A percentile compares a stretch with the other conserved stretches of the same genome.
These are phyloP conservation scores for Sebastes baramenuke DNA, from an alignment of 2,797 vertebrate species.

Conservation along the genomic window DNA sequence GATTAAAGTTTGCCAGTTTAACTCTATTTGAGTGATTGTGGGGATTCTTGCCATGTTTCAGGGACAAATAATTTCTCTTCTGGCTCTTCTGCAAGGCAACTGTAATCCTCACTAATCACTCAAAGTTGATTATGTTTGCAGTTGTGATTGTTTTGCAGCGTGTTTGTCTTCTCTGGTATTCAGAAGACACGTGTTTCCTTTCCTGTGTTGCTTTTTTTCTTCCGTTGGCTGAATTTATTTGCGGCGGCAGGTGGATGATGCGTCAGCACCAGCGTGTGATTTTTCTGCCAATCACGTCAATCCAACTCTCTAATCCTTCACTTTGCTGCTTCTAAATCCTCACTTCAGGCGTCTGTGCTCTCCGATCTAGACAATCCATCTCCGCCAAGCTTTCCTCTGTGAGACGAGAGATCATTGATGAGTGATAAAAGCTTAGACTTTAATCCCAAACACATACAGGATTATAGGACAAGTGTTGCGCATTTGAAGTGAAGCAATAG, in stretches of 20 bases:
- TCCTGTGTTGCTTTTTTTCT: background rate
- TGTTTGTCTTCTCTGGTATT: slow-evolving; percentile 4
- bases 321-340: slow-evolving; percentile 64
- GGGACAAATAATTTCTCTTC: slow-evolving; percentile 13
- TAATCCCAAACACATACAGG: slow-evolving; percentile 60
- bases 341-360: slow-evolving; percentile 49
- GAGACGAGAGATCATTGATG: slow-evolving; percentile 57
- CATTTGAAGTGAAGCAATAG: slow-evolving; percentile 30
- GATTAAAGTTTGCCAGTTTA: slow-evolving; percentile 14
- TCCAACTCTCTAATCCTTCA: slow-evolving; percentile 62
- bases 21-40: background rate
- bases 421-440: slow-evolving; percentile 63
- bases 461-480: slow-evolving; percentile 52
- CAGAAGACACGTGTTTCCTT: slow-evolving; percentile 5
- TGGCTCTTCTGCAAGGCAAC: slow-evolving; percentile 26
- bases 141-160: slow-evolving; percentile 29
- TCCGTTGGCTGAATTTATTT: slow-evolving; percentile 39
- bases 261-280: slow-evolving; percentile 36
- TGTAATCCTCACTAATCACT: slow-evolving; percentile 57
- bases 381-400: slow-evolving; percentile 45
- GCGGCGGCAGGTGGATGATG: slow-evolving; percentile 51
- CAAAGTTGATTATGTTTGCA: slow-evolving; percentile 53
- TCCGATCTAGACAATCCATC: slow-evolving; percentile 60
- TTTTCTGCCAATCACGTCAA: slow-evolving; percentile 54
- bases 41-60: slow-evolving; percentile 14